Conservation (phyloP, 2,113 vertebrate genomes). For the Cavia porcellus region DNA sequence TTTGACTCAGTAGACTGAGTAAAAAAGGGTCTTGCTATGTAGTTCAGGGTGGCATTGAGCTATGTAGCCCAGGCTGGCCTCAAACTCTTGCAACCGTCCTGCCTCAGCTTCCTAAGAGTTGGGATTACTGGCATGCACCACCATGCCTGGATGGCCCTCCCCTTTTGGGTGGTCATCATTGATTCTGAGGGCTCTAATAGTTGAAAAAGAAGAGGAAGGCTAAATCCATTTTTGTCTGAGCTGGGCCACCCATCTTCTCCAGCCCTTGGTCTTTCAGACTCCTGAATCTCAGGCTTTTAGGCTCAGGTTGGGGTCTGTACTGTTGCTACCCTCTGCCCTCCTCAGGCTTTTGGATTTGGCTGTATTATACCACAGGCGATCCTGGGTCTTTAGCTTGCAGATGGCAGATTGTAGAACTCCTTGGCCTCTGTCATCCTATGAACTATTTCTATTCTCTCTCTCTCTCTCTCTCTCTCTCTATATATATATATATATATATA, state of each 20-base stretch:
- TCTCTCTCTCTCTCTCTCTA: not conserved
- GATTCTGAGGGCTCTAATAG: not conserved
- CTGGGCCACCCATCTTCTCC: not conserved
- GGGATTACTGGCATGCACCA: not conserved
- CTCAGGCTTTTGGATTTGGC: not conserved
- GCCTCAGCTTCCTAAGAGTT: not conserved
- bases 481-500: not conserved
- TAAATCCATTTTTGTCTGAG: not conserved
- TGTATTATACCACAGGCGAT: not conserved
- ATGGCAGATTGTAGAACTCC: not conserved
- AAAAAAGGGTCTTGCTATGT: not conserved
- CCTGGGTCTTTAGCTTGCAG: not conserved
- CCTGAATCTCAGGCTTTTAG: not conserved
- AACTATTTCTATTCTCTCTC: not conserved
- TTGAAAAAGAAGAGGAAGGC: not conserved
- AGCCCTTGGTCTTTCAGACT: not conserved
- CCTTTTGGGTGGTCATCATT: not conserved
- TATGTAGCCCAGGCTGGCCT: not conserved
- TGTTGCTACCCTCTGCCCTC: not conserved
- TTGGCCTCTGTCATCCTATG: not conserved
- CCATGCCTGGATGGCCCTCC: not conserved
- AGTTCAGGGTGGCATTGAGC: not conserved
- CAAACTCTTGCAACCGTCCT: not conserved
- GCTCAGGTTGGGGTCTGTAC: not conserved
- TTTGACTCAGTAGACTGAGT: not conserved